Evolutionary conservation across 2,888 invertebrate species (phyloP).

Genomic region (Ormyrus rosae): DNA sequence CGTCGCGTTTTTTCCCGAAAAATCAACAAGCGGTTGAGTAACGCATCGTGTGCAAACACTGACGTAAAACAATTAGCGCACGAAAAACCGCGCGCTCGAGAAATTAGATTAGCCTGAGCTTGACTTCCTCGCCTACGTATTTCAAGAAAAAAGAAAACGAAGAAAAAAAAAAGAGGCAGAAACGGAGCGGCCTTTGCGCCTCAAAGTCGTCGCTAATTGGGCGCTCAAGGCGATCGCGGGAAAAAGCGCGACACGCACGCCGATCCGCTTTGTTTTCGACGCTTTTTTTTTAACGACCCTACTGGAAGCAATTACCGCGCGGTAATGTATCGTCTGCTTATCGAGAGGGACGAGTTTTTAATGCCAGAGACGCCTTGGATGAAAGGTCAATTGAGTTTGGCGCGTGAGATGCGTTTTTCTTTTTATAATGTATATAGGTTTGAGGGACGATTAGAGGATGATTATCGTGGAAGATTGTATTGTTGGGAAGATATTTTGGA

Average conservation of each 20-base stretch:
- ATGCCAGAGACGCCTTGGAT: not conserved
- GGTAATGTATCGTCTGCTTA: not conserved
- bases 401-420: not conserved
- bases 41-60: not conserved
- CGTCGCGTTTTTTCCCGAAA: too few species aligned
- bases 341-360: not conserved
- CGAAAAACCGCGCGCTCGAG: not conserved
- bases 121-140: not conserved
- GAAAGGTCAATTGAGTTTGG: conserved; percentile 2
- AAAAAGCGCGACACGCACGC: not conserved
- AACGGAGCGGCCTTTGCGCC: not conserved
- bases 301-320: conserved; percentile 31
- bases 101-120: not conserved
- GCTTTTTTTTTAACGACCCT: not conserved
- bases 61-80: conserved; percentile 4
- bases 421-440: too few species aligned
- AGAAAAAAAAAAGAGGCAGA: too few species aligned
- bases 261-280: not conserved
- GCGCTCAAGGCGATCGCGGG: not conserved
- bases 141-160: not conserved
- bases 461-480: too few species aligned
- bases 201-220: not conserved
- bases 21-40: too few species aligned
- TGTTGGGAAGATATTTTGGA: too few species aligned
- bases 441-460: too few species aligned